Conservation (phyloP, 2,797 vertebrate genomes). For the Spheniscus humboldti region DNA sequence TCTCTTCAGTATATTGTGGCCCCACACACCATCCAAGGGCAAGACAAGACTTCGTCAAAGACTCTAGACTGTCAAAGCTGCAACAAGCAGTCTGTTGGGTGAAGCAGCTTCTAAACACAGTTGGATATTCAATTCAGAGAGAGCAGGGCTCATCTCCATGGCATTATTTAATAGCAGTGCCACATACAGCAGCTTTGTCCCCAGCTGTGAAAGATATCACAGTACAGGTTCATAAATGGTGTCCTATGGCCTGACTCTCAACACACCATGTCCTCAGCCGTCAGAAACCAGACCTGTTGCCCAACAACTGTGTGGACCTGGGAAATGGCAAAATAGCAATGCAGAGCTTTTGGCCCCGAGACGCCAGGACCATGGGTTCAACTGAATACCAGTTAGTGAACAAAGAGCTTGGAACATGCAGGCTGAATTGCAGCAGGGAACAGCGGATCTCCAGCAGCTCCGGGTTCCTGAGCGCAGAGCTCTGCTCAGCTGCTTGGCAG, state of each 20-base stretch:
- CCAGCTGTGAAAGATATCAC: not conserved
- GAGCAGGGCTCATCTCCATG: not conserved
- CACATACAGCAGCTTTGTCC: not conserved
- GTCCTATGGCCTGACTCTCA: not conserved
- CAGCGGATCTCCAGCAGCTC: not conserved
- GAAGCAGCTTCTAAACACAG: not conserved
- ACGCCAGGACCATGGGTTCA: not conserved
- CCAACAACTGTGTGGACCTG: not conserved
- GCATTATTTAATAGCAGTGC: not conserved
- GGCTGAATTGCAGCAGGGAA: not conserved
- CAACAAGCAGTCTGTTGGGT: not conserved
- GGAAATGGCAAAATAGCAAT: not conserved
- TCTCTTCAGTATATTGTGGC: not conserved
- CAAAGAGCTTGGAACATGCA: accelerated
- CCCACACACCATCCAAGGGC: not conserved
- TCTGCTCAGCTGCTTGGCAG: not conserved
- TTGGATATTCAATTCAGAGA: not conserved
- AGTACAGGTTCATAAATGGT: not conserved
- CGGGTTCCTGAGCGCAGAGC: not conserved
- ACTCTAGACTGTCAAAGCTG: not conserved
- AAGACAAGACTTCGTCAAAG: not conserved
- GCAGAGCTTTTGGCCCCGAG: not conserved
- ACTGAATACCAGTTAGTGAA: not conserved
- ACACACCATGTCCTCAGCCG: not conserved
- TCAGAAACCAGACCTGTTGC: not conserved